Conservation (phyloP, 2,888 invertebrate species). For the Campaea margaritaria region DNA sequence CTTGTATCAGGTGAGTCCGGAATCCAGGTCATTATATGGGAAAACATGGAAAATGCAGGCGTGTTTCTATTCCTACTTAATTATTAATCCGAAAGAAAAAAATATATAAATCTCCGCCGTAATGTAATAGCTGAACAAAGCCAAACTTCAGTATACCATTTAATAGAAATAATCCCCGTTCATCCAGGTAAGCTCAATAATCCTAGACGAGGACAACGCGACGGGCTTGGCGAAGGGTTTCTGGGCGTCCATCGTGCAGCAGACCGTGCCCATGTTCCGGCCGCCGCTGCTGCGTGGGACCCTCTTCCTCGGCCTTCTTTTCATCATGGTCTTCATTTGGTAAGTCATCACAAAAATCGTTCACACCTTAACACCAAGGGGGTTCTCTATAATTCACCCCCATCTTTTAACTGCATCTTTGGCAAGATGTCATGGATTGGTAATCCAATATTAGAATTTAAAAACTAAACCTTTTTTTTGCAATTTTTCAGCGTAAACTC, state of each 20-base stretch:
- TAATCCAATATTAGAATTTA: too few relatives aligned
- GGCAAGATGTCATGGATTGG: too few relatives aligned
- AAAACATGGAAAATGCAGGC: too few relatives aligned
- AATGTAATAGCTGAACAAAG: too few relatives aligned
- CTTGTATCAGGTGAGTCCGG: conserved; percentile 55
- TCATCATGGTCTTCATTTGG: conserved; percentile 42
- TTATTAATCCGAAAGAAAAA: too few relatives aligned
- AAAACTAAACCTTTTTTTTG: background rate
- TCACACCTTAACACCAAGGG: too few relatives aligned
- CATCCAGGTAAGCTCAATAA: conserved; percentile 60
- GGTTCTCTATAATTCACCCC: too few relatives aligned
- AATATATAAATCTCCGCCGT: too few relatives aligned
- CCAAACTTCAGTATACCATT: too few relatives aligned
- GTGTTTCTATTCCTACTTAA: too few relatives aligned
- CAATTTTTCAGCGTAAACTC: conserved; percentile 57
- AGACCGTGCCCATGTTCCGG: conserved; percentile 81
- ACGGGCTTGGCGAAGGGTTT: conserved; percentile 46
- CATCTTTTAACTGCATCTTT: too few relatives aligned
- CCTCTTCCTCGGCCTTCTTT: conserved; percentile 74
- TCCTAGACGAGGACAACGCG: conserved; percentile 57
- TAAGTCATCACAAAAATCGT: conserved; percentile 23
- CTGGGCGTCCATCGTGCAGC: conserved; percentile 61
- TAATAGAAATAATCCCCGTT: background rate
- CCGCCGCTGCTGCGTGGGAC: conserved; percentile 82
- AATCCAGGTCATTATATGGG: too few relatives aligned